Base-by-base conservation (phyloP, 2,113 vertebrate species). In the Lepisosteus oculatus region DNA sequence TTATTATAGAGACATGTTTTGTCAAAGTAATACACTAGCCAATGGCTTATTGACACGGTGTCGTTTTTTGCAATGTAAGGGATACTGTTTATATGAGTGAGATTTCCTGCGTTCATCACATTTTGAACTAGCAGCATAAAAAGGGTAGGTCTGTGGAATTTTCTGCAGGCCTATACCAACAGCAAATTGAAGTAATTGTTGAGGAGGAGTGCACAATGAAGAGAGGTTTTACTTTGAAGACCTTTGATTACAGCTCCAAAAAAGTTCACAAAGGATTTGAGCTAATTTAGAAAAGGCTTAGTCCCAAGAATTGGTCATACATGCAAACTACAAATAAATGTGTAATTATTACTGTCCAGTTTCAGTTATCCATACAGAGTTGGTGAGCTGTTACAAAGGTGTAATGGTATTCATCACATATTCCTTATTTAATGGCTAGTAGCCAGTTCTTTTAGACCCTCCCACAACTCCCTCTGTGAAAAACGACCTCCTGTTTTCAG, bases 191-290 rank as follows among this genome's bases (percentile, higher is more conserved):
- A 8, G 29, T 42, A 65, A 44, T 65, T 65, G 41, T 8, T 65
- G 8, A 13, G 63, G 43, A 43, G 15, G 63, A 8, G 63, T 59
- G 11, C 56, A 59, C 56, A 59, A 59, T 13, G 56, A 13, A 59
- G 11, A 4, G n/a, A 59, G 86, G 84, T 82, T 81, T 78, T 61
- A 70, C 79, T 85, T 86, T 86, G 80, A 86, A 84, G 83, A 43
- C 71, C 45, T 82, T 72, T n/a, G 54, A 69, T 55, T 69, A 73
- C 70, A 76, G 61, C 43, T 45, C 17, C 43, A 59, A 13, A 12
- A 59, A n/a, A 3, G 13, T 12, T 59, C n/a, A 6, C 56, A 12
- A 59, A 14, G n/a, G 11, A 11, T 59, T 59, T 59, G 1, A 12
- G 3, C 2, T 12, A 59, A 12, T 59, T 51, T 5, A 51, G 47